Evolutionary conservation across 2,888 invertebrate species (phyloP).

Genomic region (Orchesella flavescens): DNA sequence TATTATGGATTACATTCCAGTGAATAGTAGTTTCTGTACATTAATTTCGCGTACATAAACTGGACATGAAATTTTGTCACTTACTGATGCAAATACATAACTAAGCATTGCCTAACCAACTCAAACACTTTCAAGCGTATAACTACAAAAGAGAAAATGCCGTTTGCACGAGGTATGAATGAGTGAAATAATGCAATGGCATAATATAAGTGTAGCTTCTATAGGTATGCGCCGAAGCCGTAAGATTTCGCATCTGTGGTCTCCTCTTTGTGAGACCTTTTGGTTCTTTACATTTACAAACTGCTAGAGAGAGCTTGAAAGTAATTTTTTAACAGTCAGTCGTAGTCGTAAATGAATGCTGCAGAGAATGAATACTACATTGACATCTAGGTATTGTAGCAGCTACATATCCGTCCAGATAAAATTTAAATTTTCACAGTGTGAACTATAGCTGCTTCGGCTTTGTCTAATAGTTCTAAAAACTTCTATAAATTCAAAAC

Average conservation of each 20-base stretch:
- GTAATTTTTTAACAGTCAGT: conserved; percentile 25
- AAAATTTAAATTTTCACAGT: too few relatives aligned
- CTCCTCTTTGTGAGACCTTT: background rate
- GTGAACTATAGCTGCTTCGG: too few relatives aligned
- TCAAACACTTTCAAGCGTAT: background rate
- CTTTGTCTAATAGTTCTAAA: too few relatives aligned
- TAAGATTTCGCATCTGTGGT: conserved; percentile 56
- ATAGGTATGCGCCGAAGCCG: conserved; percentile 24
- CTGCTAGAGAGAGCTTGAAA: conserved; percentile 42
- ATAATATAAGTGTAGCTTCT: background rate
- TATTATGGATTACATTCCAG: too few relatives aligned
- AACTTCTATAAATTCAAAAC: too few relatives aligned
- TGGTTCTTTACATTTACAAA: background rate
- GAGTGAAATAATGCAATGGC: background rate
- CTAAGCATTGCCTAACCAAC: background rate
- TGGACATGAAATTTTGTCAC: background rate
- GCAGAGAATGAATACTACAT: background rate
- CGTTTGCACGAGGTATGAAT: background rate
- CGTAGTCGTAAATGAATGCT: background rate
- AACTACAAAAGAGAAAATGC: background rate
- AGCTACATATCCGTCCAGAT: too few relatives aligned
- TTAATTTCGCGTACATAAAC: background rate
- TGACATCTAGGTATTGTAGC: too few relatives aligned
- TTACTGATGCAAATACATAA: background rate
- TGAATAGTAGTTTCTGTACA: too few relatives aligned